Evolutionary conservation across 2,113 vertebrate genomes (phyloP), one percentile per base, ranked within the genome.

Genomic region (Hemiscyllium ocellatum): DNA sequence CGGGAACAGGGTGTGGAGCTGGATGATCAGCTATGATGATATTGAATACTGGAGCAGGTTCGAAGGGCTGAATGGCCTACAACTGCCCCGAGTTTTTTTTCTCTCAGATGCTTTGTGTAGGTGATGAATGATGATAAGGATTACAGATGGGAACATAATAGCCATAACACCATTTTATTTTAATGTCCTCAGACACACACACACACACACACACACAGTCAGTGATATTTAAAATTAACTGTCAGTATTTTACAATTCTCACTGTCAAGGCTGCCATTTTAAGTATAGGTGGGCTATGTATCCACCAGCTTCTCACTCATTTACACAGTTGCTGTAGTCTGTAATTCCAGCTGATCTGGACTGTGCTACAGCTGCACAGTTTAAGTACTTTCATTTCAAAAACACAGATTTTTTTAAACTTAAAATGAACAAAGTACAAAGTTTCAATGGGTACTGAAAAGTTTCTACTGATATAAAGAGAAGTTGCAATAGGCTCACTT

Each of bases 401-500:
- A 93, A 66, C 89, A 5, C 10, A 89, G 2, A 13, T 12, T 93
- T 19, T 19, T 66, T 37, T 93, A 37, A 22, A 37, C 22, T 93
- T 19, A 37, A 47, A 93, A 93, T 20, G n/a, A 66, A 19, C 15
- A 66, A 66, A 87, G 26, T 65, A 90, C 87, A 90, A 66, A 37
- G 89, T 66, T 93, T 65, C 56, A 93, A 66, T 93, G 15, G 89
- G 37, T 37, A 91, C 87, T 33, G 19, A 93, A 33, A 33, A 66
- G 61, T 93, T 93, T 93, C 33, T 37, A 93, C 37, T 93, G 61
- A 33, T 33, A 93, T n/a, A 83, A 83, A 22, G 89, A 93, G 89
- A 93, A 66, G 61, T 93, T 93, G 5, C n/a, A 93, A 37, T 37
- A 22, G 56, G 89, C n/a, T 66, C 89, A 93, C 26, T 66, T 93